These are phyloP conservation scores for Spinus pinus DNA, from an alignment of 2,797 vertebrate genomes.

Conservation along the genomic window DNA sequence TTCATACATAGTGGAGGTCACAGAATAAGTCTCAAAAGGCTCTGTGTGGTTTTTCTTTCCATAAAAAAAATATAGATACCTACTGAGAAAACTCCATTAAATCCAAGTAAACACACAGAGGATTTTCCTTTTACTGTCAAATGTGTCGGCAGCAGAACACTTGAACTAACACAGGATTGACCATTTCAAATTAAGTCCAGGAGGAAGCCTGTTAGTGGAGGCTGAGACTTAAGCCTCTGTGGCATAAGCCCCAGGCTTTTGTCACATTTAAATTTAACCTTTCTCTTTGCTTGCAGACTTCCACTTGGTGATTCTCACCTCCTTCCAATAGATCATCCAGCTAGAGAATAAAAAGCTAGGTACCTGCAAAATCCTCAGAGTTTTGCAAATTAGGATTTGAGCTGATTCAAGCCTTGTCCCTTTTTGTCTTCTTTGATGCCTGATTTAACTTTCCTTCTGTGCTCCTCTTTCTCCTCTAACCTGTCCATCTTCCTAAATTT, in stretches of 20 bases:
- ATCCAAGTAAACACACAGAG: not conserved
- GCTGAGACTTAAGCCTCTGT: not conserved
- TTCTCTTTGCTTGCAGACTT: not conserved
- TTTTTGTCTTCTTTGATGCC: not conserved
- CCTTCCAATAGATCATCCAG: not conserved
- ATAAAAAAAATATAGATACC: not conserved
- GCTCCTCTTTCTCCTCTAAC: not conserved
- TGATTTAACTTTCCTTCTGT: not conserved
- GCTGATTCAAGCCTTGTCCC: not conserved
- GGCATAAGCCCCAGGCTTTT: not conserved
- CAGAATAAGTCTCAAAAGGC: not conserved
- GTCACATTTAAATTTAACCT: not conserved
- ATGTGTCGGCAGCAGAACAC: not conserved
- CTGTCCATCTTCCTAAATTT: not conserved
- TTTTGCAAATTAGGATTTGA: not conserved
- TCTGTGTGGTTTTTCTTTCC: not conserved
- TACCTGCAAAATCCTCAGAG: not conserved
- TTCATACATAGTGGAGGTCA: not conserved
- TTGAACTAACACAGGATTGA: not conserved
- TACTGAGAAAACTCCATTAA: not conserved
- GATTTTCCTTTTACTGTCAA: not conserved
- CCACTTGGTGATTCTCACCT: not conserved
- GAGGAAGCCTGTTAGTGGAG: not conserved
- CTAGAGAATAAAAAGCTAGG: not conserved
- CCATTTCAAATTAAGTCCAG: not conserved